Base-by-base conservation (phyloP, 2,888 invertebrate species). In the Ornithoptera alexandrae region DNA sequence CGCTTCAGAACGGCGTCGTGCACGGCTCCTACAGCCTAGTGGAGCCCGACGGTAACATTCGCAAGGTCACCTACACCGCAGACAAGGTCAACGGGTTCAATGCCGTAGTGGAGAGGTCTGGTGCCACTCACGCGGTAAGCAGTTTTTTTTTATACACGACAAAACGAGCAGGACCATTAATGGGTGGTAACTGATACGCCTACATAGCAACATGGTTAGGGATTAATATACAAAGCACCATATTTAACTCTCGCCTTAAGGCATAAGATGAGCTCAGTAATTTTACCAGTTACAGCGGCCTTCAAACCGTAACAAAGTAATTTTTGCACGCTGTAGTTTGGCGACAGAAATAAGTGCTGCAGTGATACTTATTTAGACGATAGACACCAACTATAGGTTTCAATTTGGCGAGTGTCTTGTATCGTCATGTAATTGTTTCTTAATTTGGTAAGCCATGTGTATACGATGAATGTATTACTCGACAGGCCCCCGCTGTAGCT, bases 1-100 rank as follows among this genome's bases (percentile, higher is more conserved):
- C 91, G 17, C 82, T 93, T 36, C 90, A 93, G 82, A 92, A 93
- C 79, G 93, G 93, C 66, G 93, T 93, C 15, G 92, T 93, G 22
- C 93, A 93, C 78, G 93, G 93, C 72, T 89, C 90, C 18, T 93
- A 93, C 84, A 93, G 93, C 78, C 83, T 93, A 71, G 92, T 93
- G 46, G 93, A 93, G 71, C 93, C 93, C 3, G 93, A 93, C 74
- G 93, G 93, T 56, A 92, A 93, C 76, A 72, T 93, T 0, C 80
- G 93, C 59, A 84, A 88, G 74, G 93, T 93, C 63, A 92, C 93
- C 18, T 93, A 93, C 82, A 93, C 93, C n/a, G 93, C 93, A 1
- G 93, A 93, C 75, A 89, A 93, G 65, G 76, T 93, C 70, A 92
- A 93, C 75, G 93, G 93, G 0, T 93, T 93, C 84, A 93, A 93